Conservation (phyloP, 2,888 invertebrate species). For the Oligia latruncula region DNA sequence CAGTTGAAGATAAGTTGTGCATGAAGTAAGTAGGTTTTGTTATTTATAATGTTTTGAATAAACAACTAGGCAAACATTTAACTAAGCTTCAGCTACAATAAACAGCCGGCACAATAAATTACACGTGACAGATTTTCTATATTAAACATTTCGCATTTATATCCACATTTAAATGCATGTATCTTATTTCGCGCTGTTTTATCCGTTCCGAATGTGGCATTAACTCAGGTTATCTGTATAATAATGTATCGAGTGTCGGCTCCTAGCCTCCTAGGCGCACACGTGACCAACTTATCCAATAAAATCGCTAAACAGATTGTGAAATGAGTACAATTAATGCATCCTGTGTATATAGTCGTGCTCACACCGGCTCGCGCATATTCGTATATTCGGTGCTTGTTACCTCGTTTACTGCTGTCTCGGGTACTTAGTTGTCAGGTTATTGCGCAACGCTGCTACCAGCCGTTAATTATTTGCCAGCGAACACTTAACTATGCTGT, state of each 20-base stretch:
- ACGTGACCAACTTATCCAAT: constrained; percentile 59
- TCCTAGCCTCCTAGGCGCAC: constrained; percentile 29
- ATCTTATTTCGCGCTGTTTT: constrained; percentile 49
- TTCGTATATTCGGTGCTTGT: constrained; percentile 54
- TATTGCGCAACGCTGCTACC: constrained; percentile 62
- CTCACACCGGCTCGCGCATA: constrained; percentile 20
- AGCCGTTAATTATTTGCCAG: constrained; percentile 64
- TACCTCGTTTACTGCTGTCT: constrained; percentile 55
- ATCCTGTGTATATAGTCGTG: constrained; percentile 36
- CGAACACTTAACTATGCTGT: constrained; percentile 69
- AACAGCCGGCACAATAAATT: constrained; percentile 31
- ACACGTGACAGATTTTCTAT: constrained; percentile 32
- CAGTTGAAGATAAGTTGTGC: background rate
- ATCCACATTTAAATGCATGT: constrained; percentile 49
- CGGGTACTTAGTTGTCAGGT: constrained; percentile 57
- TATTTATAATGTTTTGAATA: constrained; percentile 13
- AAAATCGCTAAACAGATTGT: constrained; percentile 60
- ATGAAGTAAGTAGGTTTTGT: background rate
- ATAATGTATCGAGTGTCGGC: constrained; percentile 44
- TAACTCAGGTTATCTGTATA: constrained; percentile 57
- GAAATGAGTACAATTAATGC: constrained; percentile 66
- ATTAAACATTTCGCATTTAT: constrained; percentile 43
- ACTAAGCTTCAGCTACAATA: constrained; percentile 20
- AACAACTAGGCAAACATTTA: constrained; percentile 9
- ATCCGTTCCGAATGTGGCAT: constrained; percentile 42